Base-by-base conservation (phyloP, 2,797 vertebrate genomes). In the Apodemus agrarius region DNA sequence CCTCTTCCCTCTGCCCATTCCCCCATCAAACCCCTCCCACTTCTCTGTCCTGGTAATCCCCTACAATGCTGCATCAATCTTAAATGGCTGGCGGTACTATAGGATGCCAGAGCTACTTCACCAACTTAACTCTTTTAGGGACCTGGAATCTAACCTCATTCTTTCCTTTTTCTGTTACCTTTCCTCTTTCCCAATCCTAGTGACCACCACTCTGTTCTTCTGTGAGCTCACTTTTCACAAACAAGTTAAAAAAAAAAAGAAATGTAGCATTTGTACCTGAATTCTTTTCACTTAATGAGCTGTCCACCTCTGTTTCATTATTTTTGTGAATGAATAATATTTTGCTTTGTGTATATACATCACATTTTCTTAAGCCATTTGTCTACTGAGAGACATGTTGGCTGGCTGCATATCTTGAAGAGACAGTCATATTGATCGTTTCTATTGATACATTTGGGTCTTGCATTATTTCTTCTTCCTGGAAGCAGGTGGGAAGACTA, bases 391-490 rank as follows among this genome's bases (percentile, higher is more conserved):
- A 67, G 21, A 29, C 16, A 37, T 83, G 3, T 57, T 76, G 26
- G 29, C 21, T 67, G 6, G 40, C 26, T 34, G 26, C 43, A 26
- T 34, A 40, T 37, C 6, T 84, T 94, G 21, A 17, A 61, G 26
- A 72, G 17, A 34, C 14, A 81, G 43, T 46, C 49, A 37, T 31
- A 79, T 7, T 91, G 24, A 67, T 13, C 8, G 9, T 54, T 63
- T 0, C 22, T 14, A 21, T 3, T 43, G 78, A 65, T 19, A 29
- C 26, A 29, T 75, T 89, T 57, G 75, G 10, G 61, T 90, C 88
- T 90, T 79, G 46, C 16, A 65, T 88, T 90, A 29, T 91, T 94
- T 84, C 61, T 93, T 89, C 49, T 46, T 92, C 67, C 10, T 91
- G n/a, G 34, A 89, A 94, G 3, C 29, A 74, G 37, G 69, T 81